phyloP scores from a whole-genome alignment of 2,888 invertebrate genomes.

The Branchipolynoe longqiensis region DNA sequence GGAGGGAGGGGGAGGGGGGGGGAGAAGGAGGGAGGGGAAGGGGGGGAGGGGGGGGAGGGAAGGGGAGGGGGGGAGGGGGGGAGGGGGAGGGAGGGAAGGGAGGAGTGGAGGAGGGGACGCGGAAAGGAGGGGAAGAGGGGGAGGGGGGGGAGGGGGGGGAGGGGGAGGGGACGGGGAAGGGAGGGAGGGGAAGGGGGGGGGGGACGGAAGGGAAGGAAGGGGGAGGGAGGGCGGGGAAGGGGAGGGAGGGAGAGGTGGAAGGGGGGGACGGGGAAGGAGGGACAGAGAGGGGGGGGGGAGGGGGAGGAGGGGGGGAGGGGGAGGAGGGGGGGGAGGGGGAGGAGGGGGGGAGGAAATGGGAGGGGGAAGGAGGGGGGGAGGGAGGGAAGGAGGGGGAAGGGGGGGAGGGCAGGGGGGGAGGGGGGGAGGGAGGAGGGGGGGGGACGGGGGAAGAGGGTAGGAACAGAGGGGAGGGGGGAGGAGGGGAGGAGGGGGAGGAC shows the following conservation, averaged over 20 bases:
- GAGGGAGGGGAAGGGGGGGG: not conserved
- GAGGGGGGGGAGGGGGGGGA: not conserved
- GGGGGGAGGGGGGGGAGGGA: not conserved
- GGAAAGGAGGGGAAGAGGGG: too few species aligned
- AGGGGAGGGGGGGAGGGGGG: not conserved
- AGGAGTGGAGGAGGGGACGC: too few species aligned
- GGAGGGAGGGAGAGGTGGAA: not conserved
- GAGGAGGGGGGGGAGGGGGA: not conserved
- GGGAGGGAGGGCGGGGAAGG: not conserved
- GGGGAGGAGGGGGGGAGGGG: not conserved
- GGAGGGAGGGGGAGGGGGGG: not conserved
- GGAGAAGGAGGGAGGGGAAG: not conserved
- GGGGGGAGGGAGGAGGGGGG: too few species aligned
- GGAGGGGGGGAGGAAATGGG: not conserved
- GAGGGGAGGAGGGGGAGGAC: too few species aligned
- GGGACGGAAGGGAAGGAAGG: not conserved
- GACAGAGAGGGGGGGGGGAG: not conserved
- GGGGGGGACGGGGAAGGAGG: too few species aligned
- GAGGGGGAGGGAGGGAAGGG: not conserved
- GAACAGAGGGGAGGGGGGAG: too few species aligned
- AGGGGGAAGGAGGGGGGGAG: not conserved
- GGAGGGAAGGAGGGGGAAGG: too few species aligned
- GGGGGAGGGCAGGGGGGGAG: too few species aligned
- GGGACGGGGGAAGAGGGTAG: too few species aligned
- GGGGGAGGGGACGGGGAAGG: not conserved